Base-by-base conservation (phyloP, 2,888 invertebrate genomes). In the Seladonia tumulorum region DNA sequence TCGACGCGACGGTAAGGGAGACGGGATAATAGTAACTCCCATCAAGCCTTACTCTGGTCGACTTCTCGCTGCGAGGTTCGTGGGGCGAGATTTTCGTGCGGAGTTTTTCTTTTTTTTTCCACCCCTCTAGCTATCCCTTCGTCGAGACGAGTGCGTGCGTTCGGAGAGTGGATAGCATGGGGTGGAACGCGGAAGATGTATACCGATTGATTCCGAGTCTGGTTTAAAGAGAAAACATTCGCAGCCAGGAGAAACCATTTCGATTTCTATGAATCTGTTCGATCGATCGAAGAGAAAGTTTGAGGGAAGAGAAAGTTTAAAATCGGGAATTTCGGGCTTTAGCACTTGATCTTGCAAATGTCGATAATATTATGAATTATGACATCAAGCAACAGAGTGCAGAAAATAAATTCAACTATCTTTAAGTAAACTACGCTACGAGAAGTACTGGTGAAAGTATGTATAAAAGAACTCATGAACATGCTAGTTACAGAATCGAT, bases 11-110 rank as follows among this genome's bases (percentile, higher is more conserved):
- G 63, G 68, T 66, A 71, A 78, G 70, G 53, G 57, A 42, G 71
- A 73, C 68, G n/a, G 76, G 66, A 68, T 84, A 76, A 80, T 57
- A 84, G 76, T 76, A 66, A 83, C 73, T 83, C 66, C 63, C 39
- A 39, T 72, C 66, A 57, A 42, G 25, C 70, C 29, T 76, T 45
- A 1, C 53, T 29, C 53, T 29, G 35, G 35, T 12, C n/a, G 53
- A 47, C 63, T 76, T 76, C 53, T 63, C 22, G 25, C 16, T 25
- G 45, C 53, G 60, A 18, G 18, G 39, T 42, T 75, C 39, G 71
- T 18, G 39, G 18, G 22, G 8, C 68, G 39, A 77, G 68, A 49
- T 29, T 70, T 70, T n/a, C 42, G 70, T 42, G n/a, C 2, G 10
- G 1, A 39, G n/a, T 39, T 42, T 70, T 12, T n/a, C 42, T 70